Evolutionary conservation across 2,113 vertebrate genomes (phyloP).

Genomic region (Shinisaurus crocodilurus): DNA sequence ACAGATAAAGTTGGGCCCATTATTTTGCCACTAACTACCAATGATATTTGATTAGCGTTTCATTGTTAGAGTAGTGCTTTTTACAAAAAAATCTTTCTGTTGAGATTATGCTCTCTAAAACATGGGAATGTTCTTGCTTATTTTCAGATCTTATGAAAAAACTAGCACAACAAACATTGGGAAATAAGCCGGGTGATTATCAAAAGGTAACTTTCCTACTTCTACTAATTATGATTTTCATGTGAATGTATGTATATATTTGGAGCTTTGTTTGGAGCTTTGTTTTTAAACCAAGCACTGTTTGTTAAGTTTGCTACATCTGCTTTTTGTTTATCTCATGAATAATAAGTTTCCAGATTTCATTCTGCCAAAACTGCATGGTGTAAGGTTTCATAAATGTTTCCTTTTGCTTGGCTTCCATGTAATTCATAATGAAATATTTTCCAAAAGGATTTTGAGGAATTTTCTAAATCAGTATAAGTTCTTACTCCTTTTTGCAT

Average conservation of each 20-base stretch:
- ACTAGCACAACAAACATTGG: slow-evolving; percentile 86
- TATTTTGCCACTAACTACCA: not conserved
- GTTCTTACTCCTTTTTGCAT: not conserved
- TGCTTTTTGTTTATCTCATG: not conserved
- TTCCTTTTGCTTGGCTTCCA: not conserved
- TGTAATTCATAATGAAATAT: not conserved
- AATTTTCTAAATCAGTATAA: not conserved
- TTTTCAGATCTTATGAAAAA: slow-evolving; percentile 87
- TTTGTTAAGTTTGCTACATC: not conserved
- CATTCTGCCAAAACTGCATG: not conserved
- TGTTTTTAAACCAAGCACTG: slow-evolving; percentile 16
- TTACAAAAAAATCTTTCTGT: not conserved
- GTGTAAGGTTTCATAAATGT: not conserved
- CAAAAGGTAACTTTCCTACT: slow-evolving; percentile 86
- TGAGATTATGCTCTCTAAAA: slow-evolving; percentile 47
- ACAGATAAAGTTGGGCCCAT: not conserved
- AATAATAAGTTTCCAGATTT: not conserved
- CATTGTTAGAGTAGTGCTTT: not conserved
- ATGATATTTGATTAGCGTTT: not conserved
- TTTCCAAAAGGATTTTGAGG: not conserved
- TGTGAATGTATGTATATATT: not conserved
- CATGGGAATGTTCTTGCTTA: slow-evolving; percentile 64
- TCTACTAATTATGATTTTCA: slow-evolving; percentile 17
- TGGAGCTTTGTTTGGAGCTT: not conserved
- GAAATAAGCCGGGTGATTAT: slow-evolving; percentile 82